Evolutionary conservation across 2,113 vertebrate species (phyloP).

Genomic region (Brienomyrus longianalis): DNA sequence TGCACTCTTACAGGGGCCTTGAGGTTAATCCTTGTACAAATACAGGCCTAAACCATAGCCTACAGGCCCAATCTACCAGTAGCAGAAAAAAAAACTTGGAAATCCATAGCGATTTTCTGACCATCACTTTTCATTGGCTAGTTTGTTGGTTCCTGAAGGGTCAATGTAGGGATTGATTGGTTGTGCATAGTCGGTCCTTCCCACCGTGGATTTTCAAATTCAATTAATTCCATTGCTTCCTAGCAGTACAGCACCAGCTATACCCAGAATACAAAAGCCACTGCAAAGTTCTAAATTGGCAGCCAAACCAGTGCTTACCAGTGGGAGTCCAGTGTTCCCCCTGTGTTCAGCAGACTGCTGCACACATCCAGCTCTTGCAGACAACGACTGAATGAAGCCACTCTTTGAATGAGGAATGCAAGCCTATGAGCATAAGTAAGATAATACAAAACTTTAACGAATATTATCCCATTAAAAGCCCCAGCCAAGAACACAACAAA

Average conservation of each 20-base stretch:
- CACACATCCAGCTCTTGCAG: not conserved
- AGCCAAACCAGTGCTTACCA: not conserved
- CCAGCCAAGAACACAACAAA: not conserved
- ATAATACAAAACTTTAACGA: not conserved
- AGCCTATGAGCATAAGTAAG: not conserved
- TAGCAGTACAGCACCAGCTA: not conserved
- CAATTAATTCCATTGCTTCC: not conserved
- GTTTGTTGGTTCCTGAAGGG: not conserved
- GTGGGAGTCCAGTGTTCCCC: not conserved
- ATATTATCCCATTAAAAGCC: not conserved
- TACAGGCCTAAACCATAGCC: not conserved
- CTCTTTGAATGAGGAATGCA: not conserved
- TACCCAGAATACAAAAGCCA: not conserved
- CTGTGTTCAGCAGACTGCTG: not conserved
- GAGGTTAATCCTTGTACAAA: not conserved
- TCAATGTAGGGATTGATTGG: not conserved
- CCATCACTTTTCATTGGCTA: not conserved
- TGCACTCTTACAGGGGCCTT: not conserved
- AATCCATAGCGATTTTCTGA: not conserved
- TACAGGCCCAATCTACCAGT: not conserved
- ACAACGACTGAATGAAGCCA: not conserved
- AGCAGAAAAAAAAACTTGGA: not conserved
- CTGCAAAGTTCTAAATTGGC: not conserved
- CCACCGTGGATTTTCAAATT: not conserved
- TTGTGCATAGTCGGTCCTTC: not conserved